Base-by-base conservation (phyloP, 2,797 vertebrate species). In the Poeciliopsis paucimaculata region DNA sequence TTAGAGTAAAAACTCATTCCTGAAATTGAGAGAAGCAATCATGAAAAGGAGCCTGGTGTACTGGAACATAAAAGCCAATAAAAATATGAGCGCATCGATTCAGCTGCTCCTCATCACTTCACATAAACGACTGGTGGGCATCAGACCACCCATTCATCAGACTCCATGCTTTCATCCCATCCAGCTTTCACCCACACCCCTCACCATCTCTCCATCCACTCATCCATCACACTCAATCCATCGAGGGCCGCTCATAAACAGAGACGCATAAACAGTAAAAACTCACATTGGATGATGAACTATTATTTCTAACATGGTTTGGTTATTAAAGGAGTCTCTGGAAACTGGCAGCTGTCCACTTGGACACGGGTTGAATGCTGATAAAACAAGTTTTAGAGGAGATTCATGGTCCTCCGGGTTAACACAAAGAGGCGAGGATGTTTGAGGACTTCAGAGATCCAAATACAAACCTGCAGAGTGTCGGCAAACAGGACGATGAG, bases 401-500 rank as follows among this genome's bases (percentile, higher is more conserved):
- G 71, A 81, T 80, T 87, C 28, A 88, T 49, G 49, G 13, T 62
- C 45, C 77, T 73, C 72, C 12, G 18, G 79, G 62, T 75, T 41
- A 73, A 82, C 31, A 77, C 28, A 78, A 83, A 64, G 78, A 74
- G 46, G 78, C 43, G 18, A 23, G 15, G 45, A 62, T 12, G 53
- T 31, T 34, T 20, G n/a, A 46, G 15, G 46, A 46, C 46, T 15
- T 2, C 7, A 64, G 57, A 70, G 68, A 51, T 72, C 55, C 20
- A 36, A 31, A 81, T 8, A 31, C 84, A 41, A 57, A 99, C 98
- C 97, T 98, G 98, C 71, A 99, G 96, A 0, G 98, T 99, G 81
- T 99, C 98, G 1, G 98, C 98, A 82, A 99, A 99, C 36, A 99
- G 95, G 46, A 99, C 98, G 0, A 99, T 99, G 86, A 99, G 98